Conservation (phyloP, 1,140 invertebrate species). For the Chymomyza costata region DNA sequence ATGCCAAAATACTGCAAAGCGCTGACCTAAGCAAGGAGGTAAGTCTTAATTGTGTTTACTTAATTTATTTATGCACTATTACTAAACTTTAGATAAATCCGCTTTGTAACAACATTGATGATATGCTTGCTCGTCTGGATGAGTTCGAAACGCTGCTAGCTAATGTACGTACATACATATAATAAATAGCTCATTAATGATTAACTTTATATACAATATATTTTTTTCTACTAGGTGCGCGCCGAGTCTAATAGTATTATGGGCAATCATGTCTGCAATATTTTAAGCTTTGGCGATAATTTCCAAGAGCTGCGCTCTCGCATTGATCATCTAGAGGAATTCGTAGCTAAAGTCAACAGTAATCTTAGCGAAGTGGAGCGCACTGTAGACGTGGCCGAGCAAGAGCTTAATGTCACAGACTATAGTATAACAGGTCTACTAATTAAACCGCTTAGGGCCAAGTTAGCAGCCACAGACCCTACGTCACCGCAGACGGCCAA, state of each 20-base stretch:
- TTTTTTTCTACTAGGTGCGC: slow-evolving; percentile 41
- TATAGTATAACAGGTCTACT: slow-evolving; percentile 65
- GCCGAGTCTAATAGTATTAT: slow-evolving; percentile 62
- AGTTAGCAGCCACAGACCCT: slow-evolving; percentile 29
- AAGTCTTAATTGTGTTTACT: neutral
- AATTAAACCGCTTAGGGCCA: slow-evolving; percentile 57
- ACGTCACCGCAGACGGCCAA: slow-evolving; percentile 2
- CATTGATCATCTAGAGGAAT: slow-evolving; percentile 61
- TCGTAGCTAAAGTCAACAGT: slow-evolving; percentile 46
- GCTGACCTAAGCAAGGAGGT: slow-evolving; percentile 57
- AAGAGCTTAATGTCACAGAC: slow-evolving; percentile 65
- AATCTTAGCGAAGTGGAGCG: slow-evolving; percentile 57
- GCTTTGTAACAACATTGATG: slow-evolving; percentile 66
- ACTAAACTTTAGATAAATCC: slow-evolving; percentile 50
- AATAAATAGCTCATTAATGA: neutral
- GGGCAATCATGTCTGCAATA: slow-evolving; percentile 55
- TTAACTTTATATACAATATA: neutral
- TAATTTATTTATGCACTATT: neutral
- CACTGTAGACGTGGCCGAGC: slow-evolving; percentile 60
- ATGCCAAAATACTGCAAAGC: slow-evolving; percentile 55
- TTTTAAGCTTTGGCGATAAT: slow-evolving; percentile 43
- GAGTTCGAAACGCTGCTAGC: slow-evolving; percentile 63
- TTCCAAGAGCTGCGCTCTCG: slow-evolving; percentile 46
- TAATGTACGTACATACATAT: slow-evolving; percentile 14
- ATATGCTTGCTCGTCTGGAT: slow-evolving; percentile 58